phyloP scores from a whole-genome alignment of 1,140 invertebrate species.

The Megalonaias nervosa region DNA sequence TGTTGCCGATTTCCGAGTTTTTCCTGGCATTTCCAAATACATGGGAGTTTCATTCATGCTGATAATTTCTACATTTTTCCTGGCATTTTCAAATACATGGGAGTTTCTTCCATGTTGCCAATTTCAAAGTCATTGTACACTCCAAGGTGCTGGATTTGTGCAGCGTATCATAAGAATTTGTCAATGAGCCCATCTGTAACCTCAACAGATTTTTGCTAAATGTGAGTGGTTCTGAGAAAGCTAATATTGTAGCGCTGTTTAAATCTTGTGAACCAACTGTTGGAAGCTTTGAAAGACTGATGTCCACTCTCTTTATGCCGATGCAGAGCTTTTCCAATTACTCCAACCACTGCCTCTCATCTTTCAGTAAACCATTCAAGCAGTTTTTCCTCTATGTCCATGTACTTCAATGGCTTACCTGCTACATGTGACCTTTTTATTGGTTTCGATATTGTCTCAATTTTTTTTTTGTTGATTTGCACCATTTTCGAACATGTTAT shows the following conservation, averaged over 20 bases:
- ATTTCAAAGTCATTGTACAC: not conserved
- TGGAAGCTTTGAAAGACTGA: conserved; percentile 10
- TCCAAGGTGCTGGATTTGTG: not conserved
- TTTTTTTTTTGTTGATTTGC: not conserved
- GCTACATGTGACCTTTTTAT: not conserved
- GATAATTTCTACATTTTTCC: not conserved
- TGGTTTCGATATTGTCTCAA: not conserved
- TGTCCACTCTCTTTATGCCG: not conserved
- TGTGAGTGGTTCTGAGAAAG: conserved; percentile 6
- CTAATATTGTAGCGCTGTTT: conserved; percentile 2
- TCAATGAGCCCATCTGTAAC: not conserved
- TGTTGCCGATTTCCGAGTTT: conserved; percentile 15
- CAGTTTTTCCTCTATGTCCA: not conserved
- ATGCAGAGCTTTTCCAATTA: conserved; percentile 5
- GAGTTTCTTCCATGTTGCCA: conserved; percentile 29
- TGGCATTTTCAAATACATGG: conserved; percentile 24
- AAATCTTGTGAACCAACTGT: conserved; percentile 3
- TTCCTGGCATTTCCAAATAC: conserved; percentile 22
- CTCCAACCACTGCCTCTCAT: not conserved
- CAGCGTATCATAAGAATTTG: conserved; percentile 10
- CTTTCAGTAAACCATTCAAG: not conserved
- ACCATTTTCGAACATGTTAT: too few species aligned
- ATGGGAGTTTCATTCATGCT: conserved; percentile 31
- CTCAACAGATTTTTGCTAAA: not conserved
- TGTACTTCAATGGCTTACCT: not conserved